Percentiles rank a stretch among this genome's conserved stretches.
Conservation (phyloP, 1,140 invertebrate genomes). For the Diprion similis region DNA sequence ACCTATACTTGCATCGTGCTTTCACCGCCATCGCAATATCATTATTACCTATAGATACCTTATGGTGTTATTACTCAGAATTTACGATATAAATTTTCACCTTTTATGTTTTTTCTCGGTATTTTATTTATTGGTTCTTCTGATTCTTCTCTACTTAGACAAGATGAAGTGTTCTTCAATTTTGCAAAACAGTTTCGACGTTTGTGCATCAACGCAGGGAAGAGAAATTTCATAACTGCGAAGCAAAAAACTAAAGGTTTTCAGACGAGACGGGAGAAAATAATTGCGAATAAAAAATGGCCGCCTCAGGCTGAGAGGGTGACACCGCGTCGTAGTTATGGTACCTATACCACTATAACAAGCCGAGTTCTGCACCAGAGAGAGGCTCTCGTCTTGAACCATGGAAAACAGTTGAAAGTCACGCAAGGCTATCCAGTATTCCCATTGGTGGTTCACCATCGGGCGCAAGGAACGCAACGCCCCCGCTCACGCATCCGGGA, state of each 20-base stretch:
- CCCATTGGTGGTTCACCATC: not conserved
- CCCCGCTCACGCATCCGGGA: conserved; percentile 22
- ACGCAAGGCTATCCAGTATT: not conserved
- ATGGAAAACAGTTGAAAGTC: conserved; percentile 1
- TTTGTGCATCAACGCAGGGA: not conserved
- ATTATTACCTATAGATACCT: too few relatives aligned
- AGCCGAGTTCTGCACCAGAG: not conserved
- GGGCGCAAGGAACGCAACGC: not conserved
- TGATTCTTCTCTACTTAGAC: too few relatives aligned
- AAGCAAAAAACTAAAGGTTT: not conserved
- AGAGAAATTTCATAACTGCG: not conserved
- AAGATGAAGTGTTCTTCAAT: too few relatives aligned
- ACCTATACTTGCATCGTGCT: too few relatives aligned
- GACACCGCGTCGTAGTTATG: not conserved
- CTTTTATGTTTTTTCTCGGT: too few relatives aligned
- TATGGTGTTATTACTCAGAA: too few relatives aligned
- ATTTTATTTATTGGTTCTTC: too few relatives aligned
- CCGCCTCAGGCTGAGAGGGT: not conserved
- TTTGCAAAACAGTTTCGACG: not conserved
- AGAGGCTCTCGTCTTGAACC: not conserved
- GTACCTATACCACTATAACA: not conserved
- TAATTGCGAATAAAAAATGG: not conserved
- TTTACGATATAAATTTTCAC: too few relatives aligned
- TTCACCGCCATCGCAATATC: too few relatives aligned
- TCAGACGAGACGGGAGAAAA: not conserved